These are phyloP conservation scores for Drosophila picticornis DNA, from an alignment of 2,888 invertebrate species.

Conservation along the genomic window DNA sequence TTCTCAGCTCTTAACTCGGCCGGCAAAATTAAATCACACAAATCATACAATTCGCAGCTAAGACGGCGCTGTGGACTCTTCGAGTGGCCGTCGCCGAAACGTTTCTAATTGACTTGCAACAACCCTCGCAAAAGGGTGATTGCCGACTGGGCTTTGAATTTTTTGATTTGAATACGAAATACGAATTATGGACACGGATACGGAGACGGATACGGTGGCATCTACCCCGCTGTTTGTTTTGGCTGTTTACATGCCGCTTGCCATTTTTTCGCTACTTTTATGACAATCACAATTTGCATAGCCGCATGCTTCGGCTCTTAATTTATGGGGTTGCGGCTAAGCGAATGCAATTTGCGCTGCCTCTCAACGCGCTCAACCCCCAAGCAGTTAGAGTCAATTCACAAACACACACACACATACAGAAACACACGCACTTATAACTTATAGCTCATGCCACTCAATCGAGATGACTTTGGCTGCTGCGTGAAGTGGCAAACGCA, in stretches of 20 bases:
- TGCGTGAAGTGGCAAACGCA: conserved; percentile 66
- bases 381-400: conserved; percentile 23
- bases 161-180: neutral
- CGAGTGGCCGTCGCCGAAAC: conserved; percentile 64
- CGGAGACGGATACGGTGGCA: conserved; percentile 16
- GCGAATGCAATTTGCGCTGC: conserved; percentile 74
- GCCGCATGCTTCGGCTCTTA: conserved; percentile 43
- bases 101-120: conserved; percentile 75
- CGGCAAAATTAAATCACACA: conserved; percentile 21
- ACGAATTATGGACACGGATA: neutral
- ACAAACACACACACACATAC: neutral
- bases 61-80: conserved; percentile 26
- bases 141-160: neutral
- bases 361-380: conserved; percentile 34
- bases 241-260: conserved; percentile 73
- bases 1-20: conserved; percentile 7
- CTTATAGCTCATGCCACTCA: conserved; percentile 30
- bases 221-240: conserved; percentile 69
- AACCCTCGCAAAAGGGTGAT: conserved; percentile 37
- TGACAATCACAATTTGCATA: conserved; percentile 58
- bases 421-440: neutral
- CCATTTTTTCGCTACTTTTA: conserved; percentile 69
- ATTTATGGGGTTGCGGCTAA: conserved; percentile 80
- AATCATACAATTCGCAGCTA: neutral
- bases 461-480: conserved; percentile 10